A percentile compares a stretch with the other conserved stretches of the same genome.
Evolutionary conservation across 2,888 invertebrate genomes (phyloP).

Genomic region (Bellardia bayeri): DNA sequence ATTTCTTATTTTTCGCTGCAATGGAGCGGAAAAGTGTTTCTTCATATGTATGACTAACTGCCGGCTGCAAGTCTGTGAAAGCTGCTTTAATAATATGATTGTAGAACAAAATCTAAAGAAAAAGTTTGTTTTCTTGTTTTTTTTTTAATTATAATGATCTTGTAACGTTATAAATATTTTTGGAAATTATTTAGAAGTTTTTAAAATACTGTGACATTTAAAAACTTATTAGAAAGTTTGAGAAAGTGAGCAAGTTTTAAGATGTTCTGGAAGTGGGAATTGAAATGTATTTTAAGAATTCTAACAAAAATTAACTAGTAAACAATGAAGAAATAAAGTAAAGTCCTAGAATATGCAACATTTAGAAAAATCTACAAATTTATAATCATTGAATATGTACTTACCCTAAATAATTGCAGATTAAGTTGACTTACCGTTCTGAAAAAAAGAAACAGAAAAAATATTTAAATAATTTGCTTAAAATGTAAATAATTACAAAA

Average conservation of each 20-base stretch:
- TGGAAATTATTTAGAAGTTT: constrained; percentile 24
- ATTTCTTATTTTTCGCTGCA: constrained; percentile 71
- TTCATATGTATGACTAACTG: constrained; percentile 65
- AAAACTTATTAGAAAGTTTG: neutral
- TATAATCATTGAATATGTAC: no score
- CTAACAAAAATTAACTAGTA: no score
- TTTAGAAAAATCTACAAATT: no score
- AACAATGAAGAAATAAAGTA: no score
- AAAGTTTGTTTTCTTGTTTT: neutral
- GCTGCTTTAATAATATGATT: constrained; percentile 54
- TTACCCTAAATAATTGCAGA: no score
- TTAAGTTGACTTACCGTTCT: neutral
- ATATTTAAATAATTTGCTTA: no score
- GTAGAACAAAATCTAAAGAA: constrained; percentile 4
- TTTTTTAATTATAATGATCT: constrained; percentile 18
- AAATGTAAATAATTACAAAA: no score
- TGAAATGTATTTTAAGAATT: no score
- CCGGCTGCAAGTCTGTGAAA: constrained; percentile 45
- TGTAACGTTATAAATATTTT: neutral
- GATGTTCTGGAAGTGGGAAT: no score
- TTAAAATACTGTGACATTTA: neutral
- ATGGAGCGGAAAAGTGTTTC: constrained; percentile 71
- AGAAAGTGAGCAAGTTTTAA: no score
- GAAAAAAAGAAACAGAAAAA: no score
- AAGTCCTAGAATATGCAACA: no score